Conservation (phyloP, 2,113 vertebrate genomes). For the Bolborhynchus lineola region DNA sequence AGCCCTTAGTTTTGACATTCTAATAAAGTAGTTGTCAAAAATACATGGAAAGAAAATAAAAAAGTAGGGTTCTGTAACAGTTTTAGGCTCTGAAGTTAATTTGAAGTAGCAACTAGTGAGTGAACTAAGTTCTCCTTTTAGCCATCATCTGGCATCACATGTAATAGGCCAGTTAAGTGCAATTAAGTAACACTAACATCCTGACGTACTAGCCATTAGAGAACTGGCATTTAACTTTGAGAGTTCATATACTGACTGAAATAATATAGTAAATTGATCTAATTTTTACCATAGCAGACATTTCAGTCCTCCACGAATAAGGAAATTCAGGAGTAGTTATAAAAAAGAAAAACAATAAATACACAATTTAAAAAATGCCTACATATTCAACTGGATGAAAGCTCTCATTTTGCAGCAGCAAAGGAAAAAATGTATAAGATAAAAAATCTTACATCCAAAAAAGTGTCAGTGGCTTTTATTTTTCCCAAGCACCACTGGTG, state of each 20-base stretch:
- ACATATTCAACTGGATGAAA: background rate
- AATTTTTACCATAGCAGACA: background rate
- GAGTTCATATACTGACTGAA: background rate
- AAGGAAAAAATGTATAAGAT: background rate
- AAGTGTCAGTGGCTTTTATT: background rate
- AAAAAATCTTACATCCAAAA: background rate
- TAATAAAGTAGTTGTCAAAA: background rate
- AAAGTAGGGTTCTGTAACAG: background rate
- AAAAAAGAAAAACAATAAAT: background rate
- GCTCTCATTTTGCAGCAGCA: background rate
- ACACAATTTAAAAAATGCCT: background rate
- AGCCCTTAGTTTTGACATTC: background rate
- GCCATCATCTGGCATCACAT: background rate
- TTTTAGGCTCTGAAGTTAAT: background rate
- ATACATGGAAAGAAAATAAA: background rate
- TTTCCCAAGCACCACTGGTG: background rate
- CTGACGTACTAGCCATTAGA: background rate
- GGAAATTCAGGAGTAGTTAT: background rate
- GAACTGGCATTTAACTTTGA: background rate
- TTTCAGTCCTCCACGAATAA: background rate
- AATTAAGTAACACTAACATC: background rate
- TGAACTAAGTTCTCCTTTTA: background rate
- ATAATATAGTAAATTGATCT: background rate
- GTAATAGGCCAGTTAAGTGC: background rate
- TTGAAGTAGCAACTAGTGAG: background rate